A percentile compares a stretch with the other conserved stretches of the same genome.
Evolutionary conservation across 2,113 vertebrate species (phyloP).

Genomic region (Chaetops frenatus): DNA sequence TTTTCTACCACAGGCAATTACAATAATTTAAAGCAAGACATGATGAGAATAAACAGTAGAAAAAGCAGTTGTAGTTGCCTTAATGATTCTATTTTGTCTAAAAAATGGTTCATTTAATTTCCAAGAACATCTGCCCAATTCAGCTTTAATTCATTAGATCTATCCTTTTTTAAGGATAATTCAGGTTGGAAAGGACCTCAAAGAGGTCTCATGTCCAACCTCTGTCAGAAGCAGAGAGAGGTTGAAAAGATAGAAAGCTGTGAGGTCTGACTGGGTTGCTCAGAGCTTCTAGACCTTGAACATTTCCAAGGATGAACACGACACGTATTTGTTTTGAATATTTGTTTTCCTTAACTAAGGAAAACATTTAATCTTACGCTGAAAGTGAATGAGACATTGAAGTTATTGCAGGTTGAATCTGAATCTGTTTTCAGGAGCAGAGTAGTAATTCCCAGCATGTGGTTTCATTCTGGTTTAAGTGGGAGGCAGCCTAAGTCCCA

Average conservation of each 20-base stretch:
- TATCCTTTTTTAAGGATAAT: background rate
- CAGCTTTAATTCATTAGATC: background rate
- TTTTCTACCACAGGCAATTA: slow-evolving; percentile 34
- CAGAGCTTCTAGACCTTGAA: background rate
- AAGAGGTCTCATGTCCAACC: background rate
- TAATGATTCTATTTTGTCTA: background rate
- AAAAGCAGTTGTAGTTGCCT: background rate
- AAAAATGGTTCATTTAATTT: background rate
- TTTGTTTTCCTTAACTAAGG: background rate
- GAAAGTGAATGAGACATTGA: background rate
- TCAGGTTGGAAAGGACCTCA: background rate
- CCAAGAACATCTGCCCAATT: background rate
- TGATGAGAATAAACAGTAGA: slow-evolving; percentile 20
- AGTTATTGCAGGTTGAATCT: background rate
- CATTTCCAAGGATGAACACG: background rate
- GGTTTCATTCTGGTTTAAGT: background rate
- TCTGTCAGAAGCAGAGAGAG: background rate
- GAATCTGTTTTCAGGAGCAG: background rate
- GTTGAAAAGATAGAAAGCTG: background rate
- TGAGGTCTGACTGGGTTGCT: background rate
- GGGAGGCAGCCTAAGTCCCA: background rate
- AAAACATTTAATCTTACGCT: background rate
- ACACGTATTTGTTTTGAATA: background rate
- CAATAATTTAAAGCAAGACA: slow-evolving; percentile 15
- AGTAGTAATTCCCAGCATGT: background rate